These are phyloP conservation scores for Synergus umbraculus DNA, from an alignment of 2,888 invertebrate species.

Conservation along the genomic window DNA sequence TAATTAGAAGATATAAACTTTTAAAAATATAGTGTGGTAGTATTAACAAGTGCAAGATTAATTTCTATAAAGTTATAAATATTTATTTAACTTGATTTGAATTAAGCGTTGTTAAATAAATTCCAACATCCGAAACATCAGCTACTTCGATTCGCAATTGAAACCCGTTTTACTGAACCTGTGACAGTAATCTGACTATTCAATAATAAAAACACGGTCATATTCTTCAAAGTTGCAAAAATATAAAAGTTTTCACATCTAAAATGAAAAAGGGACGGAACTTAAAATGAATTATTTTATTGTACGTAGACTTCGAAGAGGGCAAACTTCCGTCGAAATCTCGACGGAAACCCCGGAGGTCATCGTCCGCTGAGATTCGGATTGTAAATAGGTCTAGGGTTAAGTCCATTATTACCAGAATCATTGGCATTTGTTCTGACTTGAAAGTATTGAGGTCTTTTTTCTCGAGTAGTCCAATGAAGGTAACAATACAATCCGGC, in stretches of 20 bases:
- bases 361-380: constrained; percentile 60
- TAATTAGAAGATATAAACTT: background rate
- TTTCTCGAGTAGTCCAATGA: constrained; percentile 68
- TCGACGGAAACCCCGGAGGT: constrained; percentile 44
- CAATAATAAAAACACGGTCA: background rate
- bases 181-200: constrained; percentile 19
- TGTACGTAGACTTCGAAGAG: background rate
- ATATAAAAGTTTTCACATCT: background rate
- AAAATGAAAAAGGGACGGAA: background rate
- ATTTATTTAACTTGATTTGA: background rate
- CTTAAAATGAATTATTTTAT: background rate
- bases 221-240: background rate
- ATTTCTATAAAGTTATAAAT: background rate
- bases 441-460: constrained; percentile 67
- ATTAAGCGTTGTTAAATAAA: background rate
- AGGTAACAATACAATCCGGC: constrained; percentile 70
- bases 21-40: background rate
- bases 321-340: constrained; percentile 30
- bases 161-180: constrained; percentile 26
- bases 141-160: constrained; percentile 12
- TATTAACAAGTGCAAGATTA: background rate
- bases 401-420: constrained; percentile 46
- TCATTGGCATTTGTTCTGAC: constrained; percentile 63
- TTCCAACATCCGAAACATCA: constrained; percentile 2
- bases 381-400: constrained; percentile 58